Evolutionary conservation across 2,113 vertebrate species (phyloP), one percentile per base, ranked within the genome.

Genomic region (Globicephala melas): DNA sequence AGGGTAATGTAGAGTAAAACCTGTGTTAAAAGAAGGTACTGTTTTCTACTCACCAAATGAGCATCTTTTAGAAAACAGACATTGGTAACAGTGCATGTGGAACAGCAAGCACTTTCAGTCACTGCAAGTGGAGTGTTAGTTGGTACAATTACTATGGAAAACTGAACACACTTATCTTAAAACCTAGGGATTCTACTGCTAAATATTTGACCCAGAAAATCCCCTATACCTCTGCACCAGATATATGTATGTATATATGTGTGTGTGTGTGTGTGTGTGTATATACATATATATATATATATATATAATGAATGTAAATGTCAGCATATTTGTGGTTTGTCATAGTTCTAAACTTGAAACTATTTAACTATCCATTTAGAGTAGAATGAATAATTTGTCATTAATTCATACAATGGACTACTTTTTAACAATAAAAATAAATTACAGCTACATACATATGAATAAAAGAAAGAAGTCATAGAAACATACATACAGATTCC

Each of bases 231-330:
- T 44, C 36, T 20, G 44, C 8, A 31, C 44, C 28, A 53, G 44
- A 31, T 8, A 25, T 58, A 58, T 58, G 55, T 58, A 58, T 58
- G 8, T 21, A 21, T 58, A 7, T 53, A 18, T 21, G 55, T 58
- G 55, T 58, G 8, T 58, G 20, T 58, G 6, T 20, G 18, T 55
- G 17, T 55, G 0, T 55, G 0, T 55, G 0, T 55, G 36, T n/a
- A n/a, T n/a, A 36, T 36, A 36, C 36, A 36, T 36, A 2, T 17
- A 6, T 17, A 18, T 55, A 6, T 6, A 55, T 55, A 55, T 58
- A 55, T 55, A 62, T 62, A 26, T 62, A 62, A 62, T 26, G 60
- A 50, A 62, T 38, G 67, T 36, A 73, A 62, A 83, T 71, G 25
- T 65, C 6, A 25, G n/a, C n/a, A 25, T 50, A 63, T 86, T 28